Percentiles rank a stretch among this genome's conserved stretches.
These are phyloP conservation scores for Apotomis turbidana DNA, from an alignment of 2,888 invertebrate genomes.

Conservation along the genomic window DNA sequence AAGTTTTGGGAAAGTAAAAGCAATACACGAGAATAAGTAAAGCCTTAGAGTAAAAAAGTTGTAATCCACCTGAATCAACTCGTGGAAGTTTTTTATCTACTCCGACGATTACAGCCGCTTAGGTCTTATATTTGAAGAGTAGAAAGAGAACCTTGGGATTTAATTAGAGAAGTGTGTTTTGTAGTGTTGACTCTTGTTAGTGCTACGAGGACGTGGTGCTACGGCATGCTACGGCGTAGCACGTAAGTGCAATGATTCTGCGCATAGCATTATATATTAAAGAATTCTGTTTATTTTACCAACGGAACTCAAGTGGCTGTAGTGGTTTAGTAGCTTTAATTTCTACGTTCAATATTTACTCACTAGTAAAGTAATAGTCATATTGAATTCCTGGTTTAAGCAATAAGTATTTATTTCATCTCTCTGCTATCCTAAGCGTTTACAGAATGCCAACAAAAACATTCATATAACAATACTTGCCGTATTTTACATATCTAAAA, in stretches of 20 bases:
- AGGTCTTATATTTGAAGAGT: neutral
- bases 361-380: neutral
- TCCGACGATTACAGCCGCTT: conserved; percentile 23
- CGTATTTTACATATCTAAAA: no score
- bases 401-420: no score
- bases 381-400: no score
- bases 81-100: conserved; percentile 36
- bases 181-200: conserved; percentile 29
- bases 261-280: neutral
- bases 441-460: no score
- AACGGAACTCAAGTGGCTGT: neutral
- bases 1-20: conserved; percentile 28
- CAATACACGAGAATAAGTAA: conserved; percentile 35
- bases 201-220: conserved; percentile 27
- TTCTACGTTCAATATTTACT: neutral
- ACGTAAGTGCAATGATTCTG: conserved; percentile 9
- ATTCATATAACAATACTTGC: no score
- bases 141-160: conserved; percentile 20
- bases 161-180: conserved; percentile 34
- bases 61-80: conserved; percentile 39
- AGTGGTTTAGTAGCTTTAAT: neutral
- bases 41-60: conserved; percentile 34
- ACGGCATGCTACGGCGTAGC: conserved; percentile 31
- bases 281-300: neutral
- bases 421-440: no score